Percentiles rank a stretch among this genome's conserved stretches.
phyloP scores from a whole-genome alignment of 1,140 invertebrate genomes.

The Ganaspis sp. region DNA sequence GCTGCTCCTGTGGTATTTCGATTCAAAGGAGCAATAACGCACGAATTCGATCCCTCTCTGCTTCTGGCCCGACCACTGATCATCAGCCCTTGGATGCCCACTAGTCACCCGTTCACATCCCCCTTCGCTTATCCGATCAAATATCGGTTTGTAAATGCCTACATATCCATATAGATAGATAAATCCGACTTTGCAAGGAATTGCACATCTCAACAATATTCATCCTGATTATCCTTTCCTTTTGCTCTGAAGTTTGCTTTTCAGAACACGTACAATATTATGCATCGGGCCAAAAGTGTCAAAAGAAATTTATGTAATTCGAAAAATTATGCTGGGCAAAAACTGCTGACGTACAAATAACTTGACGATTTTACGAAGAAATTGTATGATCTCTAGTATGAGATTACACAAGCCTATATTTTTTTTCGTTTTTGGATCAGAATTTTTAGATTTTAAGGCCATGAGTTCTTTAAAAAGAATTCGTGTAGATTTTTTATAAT shows the following conservation, averaged over 20 bases:
- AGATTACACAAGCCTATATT: too few relatives aligned
- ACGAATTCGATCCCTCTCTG: constrained; percentile 59
- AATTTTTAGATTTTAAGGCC: too few relatives aligned
- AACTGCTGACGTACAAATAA: too few relatives aligned
- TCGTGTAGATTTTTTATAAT: too few relatives aligned
- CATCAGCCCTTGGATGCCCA: constrained; percentile 46
- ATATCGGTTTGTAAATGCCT: constrained; percentile 52
- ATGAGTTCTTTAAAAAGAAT: too few relatives aligned
- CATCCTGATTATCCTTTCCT: not conserved
- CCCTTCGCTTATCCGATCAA: constrained; percentile 57
- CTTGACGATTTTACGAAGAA: too few relatives aligned
- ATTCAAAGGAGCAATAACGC: constrained; percentile 67
- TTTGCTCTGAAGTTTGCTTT: not conserved
- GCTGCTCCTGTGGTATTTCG: constrained; percentile 53
- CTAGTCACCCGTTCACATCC: constrained; percentile 54
- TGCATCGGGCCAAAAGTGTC: too few relatives aligned
- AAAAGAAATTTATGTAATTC: too few relatives aligned
- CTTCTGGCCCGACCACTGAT: constrained; percentile 43
- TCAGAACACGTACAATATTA: not conserved
- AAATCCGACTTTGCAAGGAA: constrained; percentile 27
- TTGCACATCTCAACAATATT: constrained; percentile 19
- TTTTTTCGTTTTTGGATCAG: too few relatives aligned
- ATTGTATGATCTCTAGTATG: too few relatives aligned
- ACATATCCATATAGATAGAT: constrained; percentile 28
- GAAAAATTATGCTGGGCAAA: too few relatives aligned